Evolutionary conservation across 1,140 invertebrate genomes (phyloP), one percentile per base, ranked within the genome.

Genomic region (Ephestia elutella): DNA sequence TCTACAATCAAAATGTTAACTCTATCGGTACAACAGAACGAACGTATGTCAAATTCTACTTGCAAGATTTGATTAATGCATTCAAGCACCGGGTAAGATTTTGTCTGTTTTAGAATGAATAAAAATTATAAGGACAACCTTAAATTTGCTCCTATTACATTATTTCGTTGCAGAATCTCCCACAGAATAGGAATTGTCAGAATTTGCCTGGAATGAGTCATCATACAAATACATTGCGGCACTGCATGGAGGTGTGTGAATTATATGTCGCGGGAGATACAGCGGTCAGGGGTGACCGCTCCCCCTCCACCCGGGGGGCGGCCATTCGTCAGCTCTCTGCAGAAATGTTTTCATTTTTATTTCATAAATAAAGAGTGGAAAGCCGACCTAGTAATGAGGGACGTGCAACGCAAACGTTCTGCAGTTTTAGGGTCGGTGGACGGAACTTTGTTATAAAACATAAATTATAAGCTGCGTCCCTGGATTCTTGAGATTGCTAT

Each of bases 341-440:
- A 80, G 76, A 81, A 80, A 84, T 82, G 80, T 84, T 86, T 86
- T 86, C 83, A 86, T 84, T 86, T 84, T 86, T 86, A 86, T 86
- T 86, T 84, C 78, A 86, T 86, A 86, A 86, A 84, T 86, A 84
- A 81, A 79, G 75, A 77, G 80, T 73, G 68, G 75, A 76, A 81
- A 82, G 77, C 80, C 70, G 68, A 62, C 56, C 59, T 55, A 66
- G 75, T 82, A 80, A 86, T 83, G 77, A 84, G 76, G 68, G 67
- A 57, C 56, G 57, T 44, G 21, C n/a, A 21, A 19, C 10, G 25
- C 9, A 3, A 8, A 55, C 8, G 32, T n/a, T 15, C 19, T 44
- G 13, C 10, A 17, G 38, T 44, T 44, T 15, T 2, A 13, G 38
- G 38, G 2, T 44, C 13, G 3, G 5, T n/a, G 15, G 2, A 15